Base-by-base conservation (phyloP, 2,113 vertebrate genomes). In the Tinamus guttatus region DNA sequence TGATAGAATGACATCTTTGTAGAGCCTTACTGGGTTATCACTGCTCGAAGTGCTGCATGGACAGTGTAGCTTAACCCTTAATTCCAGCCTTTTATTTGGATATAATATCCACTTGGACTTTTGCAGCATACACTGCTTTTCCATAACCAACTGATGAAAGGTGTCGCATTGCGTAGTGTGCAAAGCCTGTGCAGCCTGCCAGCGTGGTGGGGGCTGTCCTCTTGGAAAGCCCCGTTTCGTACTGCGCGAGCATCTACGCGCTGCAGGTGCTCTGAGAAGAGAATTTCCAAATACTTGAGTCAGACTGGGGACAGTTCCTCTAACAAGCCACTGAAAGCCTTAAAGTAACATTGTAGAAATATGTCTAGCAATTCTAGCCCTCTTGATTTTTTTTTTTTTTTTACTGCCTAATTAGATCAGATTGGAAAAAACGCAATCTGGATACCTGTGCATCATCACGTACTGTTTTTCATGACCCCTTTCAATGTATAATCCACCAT, bases 401-500 rank as follows among this genome's bases (percentile, higher is more conserved):
- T 56, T 7, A 5, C 27, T 85, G 27, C 18, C 5, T 51, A 5
- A 12, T 8, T 40, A 34, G 32, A 22, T 12, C 2, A 11, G 1
- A 0, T 34, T 51, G 30, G n/a, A n/a, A n/a, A n/a, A n/a, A n/a
- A n/a, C n/a, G n/a, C 28, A 34, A 7, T 0, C 4, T 28, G 64
- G 12, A 16, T 70, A 14, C 54, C 24, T 52, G 11, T 38, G 36
- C 20, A 8, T 43, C 15, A 16, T 58, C 10, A 3, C 8, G 1
- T 62, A 20, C 12, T 81, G 14, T 76, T 76, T 75, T n/a, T 56
- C 2, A 1, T 69, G 14, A 16, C 91, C 73, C 11, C 11, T 85
- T 69, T 80, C 11, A 24, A 49, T 45, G 19, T 20, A 4, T 49
- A 38, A 54, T 28, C 58, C 45, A 41, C 68, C 14, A 14, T 22